Percentiles rank a stretch among this genome's conserved stretches.
These are phyloP conservation scores for Leptinotarsa tumamoca DNA, from an alignment of 2,888 invertebrate species.

Conservation along the genomic window DNA sequence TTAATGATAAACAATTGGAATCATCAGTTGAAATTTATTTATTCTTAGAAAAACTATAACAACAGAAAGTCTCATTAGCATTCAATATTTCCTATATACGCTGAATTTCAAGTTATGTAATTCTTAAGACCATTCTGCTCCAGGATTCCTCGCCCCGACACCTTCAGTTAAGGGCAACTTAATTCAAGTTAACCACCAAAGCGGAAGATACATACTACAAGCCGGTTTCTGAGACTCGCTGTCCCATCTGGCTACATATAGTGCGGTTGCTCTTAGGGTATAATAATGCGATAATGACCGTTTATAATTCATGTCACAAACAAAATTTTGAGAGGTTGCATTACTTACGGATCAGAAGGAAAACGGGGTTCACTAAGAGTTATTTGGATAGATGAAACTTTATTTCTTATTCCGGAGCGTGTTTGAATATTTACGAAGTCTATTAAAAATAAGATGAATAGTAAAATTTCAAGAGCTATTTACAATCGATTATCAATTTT, in stretches of 20 bases:
- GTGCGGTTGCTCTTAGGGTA: not conserved
- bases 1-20: too few species aligned
- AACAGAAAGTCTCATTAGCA: too few species aligned
- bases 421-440: too few species aligned
- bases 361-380: not conserved
- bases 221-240: not conserved
- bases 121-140: not conserved
- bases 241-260: conserved; percentile 9
- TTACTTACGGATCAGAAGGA: not conserved
- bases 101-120: not conserved
- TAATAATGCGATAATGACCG: conserved; percentile 10
- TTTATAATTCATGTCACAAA: not conserved
- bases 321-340: not conserved
- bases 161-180: not conserved
- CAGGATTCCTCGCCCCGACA: not conserved
- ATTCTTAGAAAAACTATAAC: too few species aligned
- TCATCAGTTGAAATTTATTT: too few species aligned
- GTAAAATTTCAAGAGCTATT: too few species aligned
- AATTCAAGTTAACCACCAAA: conserved; percentile 10
- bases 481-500: too few species aligned
- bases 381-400: not conserved
- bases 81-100: too few species aligned
- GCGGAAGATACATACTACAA: not conserved
- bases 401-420: too few species aligned
- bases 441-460: too few species aligned